These are phyloP conservation scores for Phalera bucephala DNA, from an alignment of 2,888 invertebrate species.

Conservation along the genomic window DNA sequence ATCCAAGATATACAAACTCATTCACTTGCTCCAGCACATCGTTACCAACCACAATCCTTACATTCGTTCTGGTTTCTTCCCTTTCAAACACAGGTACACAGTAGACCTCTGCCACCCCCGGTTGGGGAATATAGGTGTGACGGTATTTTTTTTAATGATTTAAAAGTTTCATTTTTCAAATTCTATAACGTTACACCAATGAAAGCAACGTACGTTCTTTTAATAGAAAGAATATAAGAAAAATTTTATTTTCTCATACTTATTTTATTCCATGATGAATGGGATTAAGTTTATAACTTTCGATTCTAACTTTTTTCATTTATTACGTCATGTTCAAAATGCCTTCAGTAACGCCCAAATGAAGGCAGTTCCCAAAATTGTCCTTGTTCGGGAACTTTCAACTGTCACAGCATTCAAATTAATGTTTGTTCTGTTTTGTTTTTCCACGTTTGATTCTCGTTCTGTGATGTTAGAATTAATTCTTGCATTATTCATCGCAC, in stretches of 20 bases:
- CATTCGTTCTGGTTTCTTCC: too few species aligned
- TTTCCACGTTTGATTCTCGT: constrained; percentile 69
- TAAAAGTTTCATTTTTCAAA: neutral
- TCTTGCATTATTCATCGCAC: constrained; percentile 42
- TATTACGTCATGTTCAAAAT: constrained; percentile 78
- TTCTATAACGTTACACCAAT: constrained; percentile 21
- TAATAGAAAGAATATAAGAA: constrained; percentile 44
- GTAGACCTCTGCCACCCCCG: too few species aligned
- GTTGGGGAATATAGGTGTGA: too few species aligned
- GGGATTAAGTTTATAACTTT: constrained; percentile 82
- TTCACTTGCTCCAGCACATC: too few species aligned
- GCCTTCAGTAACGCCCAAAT: constrained; percentile 70
- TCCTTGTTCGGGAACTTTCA: constrained; percentile 73
- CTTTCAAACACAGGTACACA: too few species aligned
- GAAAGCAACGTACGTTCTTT: constrained; percentile 25
- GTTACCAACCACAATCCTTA: too few species aligned
- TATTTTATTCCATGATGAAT: constrained; percentile 72
- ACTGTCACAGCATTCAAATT: constrained; percentile 79
- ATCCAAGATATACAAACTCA: too few species aligned
- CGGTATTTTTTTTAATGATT: too few species aligned
- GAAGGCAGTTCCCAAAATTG: constrained; percentile 77
- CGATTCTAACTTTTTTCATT: constrained; percentile 81
- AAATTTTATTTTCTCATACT: constrained; percentile 48
- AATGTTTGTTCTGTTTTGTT: constrained; percentile 80
- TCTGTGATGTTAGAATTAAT: constrained; percentile 55